Evolutionary conservation across 2,888 invertebrate species (phyloP), one percentile per base, ranked within the genome.

Genomic region (Lutraria lutraria): DNA sequence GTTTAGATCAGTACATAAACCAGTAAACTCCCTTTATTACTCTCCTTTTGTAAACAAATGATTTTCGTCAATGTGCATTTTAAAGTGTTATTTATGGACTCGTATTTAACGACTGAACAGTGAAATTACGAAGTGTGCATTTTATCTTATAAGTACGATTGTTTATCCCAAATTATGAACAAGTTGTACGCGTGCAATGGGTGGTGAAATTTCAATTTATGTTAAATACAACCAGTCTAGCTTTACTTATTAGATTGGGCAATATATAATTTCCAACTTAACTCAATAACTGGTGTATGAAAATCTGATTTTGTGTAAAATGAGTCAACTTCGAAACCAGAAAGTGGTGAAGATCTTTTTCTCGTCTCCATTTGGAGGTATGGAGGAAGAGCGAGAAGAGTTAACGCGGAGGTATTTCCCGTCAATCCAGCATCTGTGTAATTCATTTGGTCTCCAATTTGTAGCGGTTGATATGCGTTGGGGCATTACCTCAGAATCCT

Each of bases 321-420:
- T 92, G 92, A 60, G 86, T 43, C 93, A 94, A 86, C 90, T 95
- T 53, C 94, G 94, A 87, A 95, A 95, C 63, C 92, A 94, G 25
- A 84, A 89, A 63, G 93, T 94, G 56, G 94, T 95, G 80, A 93
- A 96, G 63, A 93, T 96, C 29, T 96, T 96, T 88, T 96, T 96
- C 91, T 96, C 96, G 0, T 96, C 96, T 8, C 96, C 96, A 13
- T 96, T 97, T 85, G 96, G 96, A 81, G 96, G 96, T 8, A 96
- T 97, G 95, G 96, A 96, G 53, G 96, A 95, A 19, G 95, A 97
- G 82, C 91, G 96, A 85, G 95, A 96, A 86, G 95, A 96, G 83
- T 90, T 97, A n/a, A 95, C 95, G 10, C 92, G 94, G 31, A 91
- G 92, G 83, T 96, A 96, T 89, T 96, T 95, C 85, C 96, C 96